phyloP scores from a whole-genome alignment of 2,888 invertebrate genomes.

The Pterostichus niger region DNA sequence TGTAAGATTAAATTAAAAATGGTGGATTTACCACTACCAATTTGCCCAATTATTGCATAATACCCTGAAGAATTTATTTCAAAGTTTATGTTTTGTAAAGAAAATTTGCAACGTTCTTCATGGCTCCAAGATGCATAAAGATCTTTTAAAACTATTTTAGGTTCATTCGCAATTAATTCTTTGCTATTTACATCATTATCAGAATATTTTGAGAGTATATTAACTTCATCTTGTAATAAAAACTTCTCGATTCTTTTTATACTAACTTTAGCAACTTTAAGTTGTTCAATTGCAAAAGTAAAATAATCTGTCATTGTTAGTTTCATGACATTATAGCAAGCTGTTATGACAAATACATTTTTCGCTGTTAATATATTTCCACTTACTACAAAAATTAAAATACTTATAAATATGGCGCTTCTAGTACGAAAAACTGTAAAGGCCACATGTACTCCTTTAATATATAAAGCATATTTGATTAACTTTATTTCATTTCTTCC shows the following conservation, averaged over 20 bases:
- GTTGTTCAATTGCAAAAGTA: slow-evolving; percentile 82
- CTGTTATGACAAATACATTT: slow-evolving; percentile 85
- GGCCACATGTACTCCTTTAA: slow-evolving; percentile 79
- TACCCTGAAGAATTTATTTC: slow-evolving; percentile 77
- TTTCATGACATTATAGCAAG: slow-evolving; percentile 86
- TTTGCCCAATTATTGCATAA: slow-evolving; percentile 85
- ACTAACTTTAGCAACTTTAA: slow-evolving; percentile 83
- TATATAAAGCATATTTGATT: slow-evolving; percentile 77
- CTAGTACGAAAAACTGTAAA: slow-evolving; percentile 86
- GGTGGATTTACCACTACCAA: slow-evolving; percentile 83
- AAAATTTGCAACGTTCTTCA: slow-evolving; percentile 75
- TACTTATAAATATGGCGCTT: slow-evolving; percentile 85
- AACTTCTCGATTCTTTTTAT: slow-evolving; percentile 80
- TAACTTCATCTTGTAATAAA: slow-evolving; percentile 81
- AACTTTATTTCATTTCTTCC: slow-evolving; percentile 76
- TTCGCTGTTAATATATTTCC: slow-evolving; percentile 84
- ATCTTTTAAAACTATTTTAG: slow-evolving; percentile 71
- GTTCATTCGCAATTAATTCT: not conserved
- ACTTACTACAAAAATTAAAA: slow-evolving; percentile 81
- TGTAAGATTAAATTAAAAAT: slow-evolving; percentile 85
- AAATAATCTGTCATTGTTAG: slow-evolving; percentile 87
- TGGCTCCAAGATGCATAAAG: slow-evolving; percentile 79
- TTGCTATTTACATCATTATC: slow-evolving; percentile 58
- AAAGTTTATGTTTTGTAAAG: slow-evolving; percentile 78
- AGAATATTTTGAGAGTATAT: slow-evolving; percentile 39